A percentile compares a stretch with the other conserved stretches of the same genome.
phyloP scores from a whole-genome alignment of 2,113 vertebrate genomes.

The Copsychus sechellarum region DNA sequence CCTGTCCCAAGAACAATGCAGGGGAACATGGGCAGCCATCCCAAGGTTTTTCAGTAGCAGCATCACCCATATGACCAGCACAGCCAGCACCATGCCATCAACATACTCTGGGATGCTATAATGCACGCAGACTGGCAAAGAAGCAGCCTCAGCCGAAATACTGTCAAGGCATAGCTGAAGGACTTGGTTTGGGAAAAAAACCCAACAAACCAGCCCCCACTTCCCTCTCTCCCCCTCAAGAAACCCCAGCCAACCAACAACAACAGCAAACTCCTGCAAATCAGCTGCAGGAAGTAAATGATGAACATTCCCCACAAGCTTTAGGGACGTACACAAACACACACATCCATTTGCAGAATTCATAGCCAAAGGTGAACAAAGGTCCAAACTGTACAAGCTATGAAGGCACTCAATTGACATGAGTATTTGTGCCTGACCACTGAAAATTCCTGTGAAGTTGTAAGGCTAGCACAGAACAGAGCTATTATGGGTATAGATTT shows the following conservation, averaged over 20 bases:
- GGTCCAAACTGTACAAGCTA: not conserved
- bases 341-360: not conserved
- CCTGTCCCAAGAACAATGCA: not conserved
- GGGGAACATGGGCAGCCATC: not conserved
- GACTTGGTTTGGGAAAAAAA: not conserved
- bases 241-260: not conserved
- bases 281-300: not conserved
- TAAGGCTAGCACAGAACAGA: not conserved
- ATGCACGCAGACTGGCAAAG: not conserved
- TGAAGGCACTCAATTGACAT: not conserved
- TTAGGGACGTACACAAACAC: not conserved
- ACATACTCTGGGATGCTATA: not conserved
- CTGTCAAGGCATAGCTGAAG: not conserved
- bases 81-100: not conserved
- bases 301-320: not conserved
- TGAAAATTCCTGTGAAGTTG: not conserved
- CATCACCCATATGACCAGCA: not conserved
- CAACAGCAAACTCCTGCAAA: not conserved
- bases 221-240: rapidly evolving
- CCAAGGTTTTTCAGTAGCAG: not conserved
- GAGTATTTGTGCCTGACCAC: not conserved
- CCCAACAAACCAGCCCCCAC: not conserved
- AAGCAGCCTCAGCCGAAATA: not conserved
- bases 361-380: not conserved
- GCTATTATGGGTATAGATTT: not conserved